Base-by-base conservation (phyloP, 1,140 invertebrate genomes). In the Belonocnema kinseyi region DNA sequence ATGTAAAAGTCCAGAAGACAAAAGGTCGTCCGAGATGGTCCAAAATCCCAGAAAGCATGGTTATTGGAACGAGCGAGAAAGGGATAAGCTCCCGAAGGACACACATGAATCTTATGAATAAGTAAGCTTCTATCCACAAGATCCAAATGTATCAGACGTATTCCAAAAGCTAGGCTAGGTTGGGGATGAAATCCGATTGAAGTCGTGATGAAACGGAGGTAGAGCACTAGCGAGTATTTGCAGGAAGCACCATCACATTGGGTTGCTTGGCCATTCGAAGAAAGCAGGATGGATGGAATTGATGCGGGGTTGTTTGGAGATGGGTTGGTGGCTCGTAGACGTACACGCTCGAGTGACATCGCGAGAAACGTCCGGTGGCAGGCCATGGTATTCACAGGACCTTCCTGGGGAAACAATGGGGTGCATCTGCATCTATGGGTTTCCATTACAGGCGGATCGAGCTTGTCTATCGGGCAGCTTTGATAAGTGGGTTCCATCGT, bases 391-490 rank as follows among this genome's bases (percentile, higher is more conserved):
- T 19, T 70, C 79, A 54, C 50, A 75, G 61, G 70, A 54, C 71
- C 66, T 53, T 66, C 21, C 26, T 75, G 52, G 46, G 54, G 81
- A 80, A 85, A 85, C 84, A 85, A 85, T 82, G 56, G 61, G 76
- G 61, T 79, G 70, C 75, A 81, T 82, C 80, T 86, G 80, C 82
- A 86, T 85, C 77, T 71, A 84, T 72, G 56, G 66, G 21, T 66
- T 66, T 66, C 61, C 40, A 66, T 66, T 66, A 66, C 61, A 33
- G 61, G 33, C 33, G 72, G 75, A 82, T 61, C 78, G 74, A 33
- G 76, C 66, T 80, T 80, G 76, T 84, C 79, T 80, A 84, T 84
- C 80, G 75, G 16, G 26, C 75, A 77, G 77, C 80, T 84, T 84
- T 80, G 81, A 82, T 82, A 82, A 84, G 83, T 84, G 83, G 74